phyloP scores from a whole-genome alignment of 2,113 vertebrate species.

The Malurus cyaneus region DNA sequence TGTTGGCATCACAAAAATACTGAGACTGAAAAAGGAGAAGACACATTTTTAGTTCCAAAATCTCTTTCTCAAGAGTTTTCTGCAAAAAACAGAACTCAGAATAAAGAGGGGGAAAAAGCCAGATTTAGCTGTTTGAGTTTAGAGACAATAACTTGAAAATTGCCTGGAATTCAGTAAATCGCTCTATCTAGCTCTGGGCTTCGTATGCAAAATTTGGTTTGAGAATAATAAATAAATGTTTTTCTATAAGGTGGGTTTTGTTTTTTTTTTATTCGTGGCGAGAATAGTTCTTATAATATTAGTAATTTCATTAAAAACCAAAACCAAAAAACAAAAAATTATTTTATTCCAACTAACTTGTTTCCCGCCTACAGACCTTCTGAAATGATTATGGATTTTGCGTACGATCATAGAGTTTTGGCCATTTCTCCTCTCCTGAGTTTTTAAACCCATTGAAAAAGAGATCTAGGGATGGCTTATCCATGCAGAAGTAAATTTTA shows the following conservation, averaged over 20 bases:
- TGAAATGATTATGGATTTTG: background rate
- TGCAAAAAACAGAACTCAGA: background rate
- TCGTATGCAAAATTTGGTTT: background rate
- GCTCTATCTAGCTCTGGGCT: background rate
- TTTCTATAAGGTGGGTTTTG: rapidly evolving
- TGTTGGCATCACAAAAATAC: background rate
- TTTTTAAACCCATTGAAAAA: background rate
- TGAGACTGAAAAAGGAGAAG: background rate
- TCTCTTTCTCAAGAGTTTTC: background rate
- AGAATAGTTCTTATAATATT: background rate
- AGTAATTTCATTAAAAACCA: background rate
- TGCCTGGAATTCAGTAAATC: background rate
- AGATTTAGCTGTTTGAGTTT: background rate
- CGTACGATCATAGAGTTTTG: background rate
- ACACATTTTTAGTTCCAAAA: background rate
- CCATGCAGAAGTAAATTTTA: background rate
- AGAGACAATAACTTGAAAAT: background rate
- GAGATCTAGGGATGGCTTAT: background rate
- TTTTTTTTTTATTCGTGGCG: background rate
- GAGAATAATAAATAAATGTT: background rate
- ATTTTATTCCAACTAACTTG: background rate
- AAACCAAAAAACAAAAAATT: background rate
- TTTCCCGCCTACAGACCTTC: background rate
- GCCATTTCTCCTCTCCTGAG: background rate
- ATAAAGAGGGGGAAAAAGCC: background rate